Conservation (phyloP, 2,113 vertebrate species). For the Cephalophus harveyi region DNA sequence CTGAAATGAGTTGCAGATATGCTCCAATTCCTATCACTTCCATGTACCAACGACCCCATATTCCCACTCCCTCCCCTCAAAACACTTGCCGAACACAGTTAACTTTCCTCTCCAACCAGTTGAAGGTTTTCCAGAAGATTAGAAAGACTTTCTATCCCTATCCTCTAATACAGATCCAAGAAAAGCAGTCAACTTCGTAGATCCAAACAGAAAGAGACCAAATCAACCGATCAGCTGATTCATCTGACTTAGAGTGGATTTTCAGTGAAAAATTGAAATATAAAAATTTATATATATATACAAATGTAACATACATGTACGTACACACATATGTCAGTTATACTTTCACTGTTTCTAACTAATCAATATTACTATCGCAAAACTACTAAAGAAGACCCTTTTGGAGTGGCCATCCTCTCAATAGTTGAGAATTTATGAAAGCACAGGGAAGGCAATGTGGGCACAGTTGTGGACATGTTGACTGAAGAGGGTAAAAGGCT, state of each 20-base stretch:
- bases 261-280: not conserved
- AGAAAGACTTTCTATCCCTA: not conserved
- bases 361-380: not conserved
- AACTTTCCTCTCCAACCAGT: not conserved
- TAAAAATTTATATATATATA: not conserved
- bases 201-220: not conserved
- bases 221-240: not conserved
- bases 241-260: not conserved
- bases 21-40: rapidly evolving
- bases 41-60: not conserved
- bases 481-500: not conserved
- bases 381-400: not conserved
- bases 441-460: not conserved
- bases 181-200: not conserved
- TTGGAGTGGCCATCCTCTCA: not conserved
- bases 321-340: not conserved
- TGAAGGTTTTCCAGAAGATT: not conserved
- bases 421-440: not conserved
- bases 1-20: not conserved
- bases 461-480: not conserved
- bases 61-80: not conserved
- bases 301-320: not conserved
- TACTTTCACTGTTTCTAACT: not conserved
- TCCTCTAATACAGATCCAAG: not conserved
- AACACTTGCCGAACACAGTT: not conserved